phyloP scores from a whole-genome alignment of 2,797 vertebrate species.

The Galaxias olidus region DNA sequence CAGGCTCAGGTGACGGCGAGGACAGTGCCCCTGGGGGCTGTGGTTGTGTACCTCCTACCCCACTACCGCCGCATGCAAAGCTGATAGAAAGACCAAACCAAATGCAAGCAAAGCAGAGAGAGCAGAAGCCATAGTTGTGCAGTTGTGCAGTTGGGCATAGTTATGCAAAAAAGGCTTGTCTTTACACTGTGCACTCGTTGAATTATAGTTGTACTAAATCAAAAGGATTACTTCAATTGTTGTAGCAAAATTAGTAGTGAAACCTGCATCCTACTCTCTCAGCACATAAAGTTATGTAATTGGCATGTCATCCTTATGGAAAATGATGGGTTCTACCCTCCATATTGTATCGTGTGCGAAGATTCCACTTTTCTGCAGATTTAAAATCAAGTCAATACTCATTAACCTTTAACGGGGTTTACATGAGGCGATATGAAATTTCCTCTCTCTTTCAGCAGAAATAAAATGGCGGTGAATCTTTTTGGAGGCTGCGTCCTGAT shows the following conservation, averaged over 20 bases:
- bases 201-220: no score
- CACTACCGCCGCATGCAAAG: constrained; percentile 21
- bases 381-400: constrained; percentile 4
- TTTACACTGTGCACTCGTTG: no score
- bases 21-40: constrained; percentile 45
- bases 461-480: constrained; percentile 21
- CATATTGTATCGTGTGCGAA: no score
- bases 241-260: no score
- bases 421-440: constrained; percentile 35
- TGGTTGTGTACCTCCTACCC: constrained; percentile 22
- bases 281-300: no score
- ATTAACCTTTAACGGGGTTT: constrained; percentile 44
- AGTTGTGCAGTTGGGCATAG: no score
- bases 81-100: constrained; percentile 36
- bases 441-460: constrained; percentile 12
- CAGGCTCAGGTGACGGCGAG: constrained; percentile 52
- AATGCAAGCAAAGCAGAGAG: constrained; percentile 22
- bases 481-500: background rate
- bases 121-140: no score
- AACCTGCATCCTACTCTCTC: no score
- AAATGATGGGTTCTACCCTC: no score
- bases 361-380: background rate
- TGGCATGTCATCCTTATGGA: no score
- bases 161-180: no score
- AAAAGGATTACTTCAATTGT: no score